A percentile compares a stretch with the other conserved stretches of the same genome.
Conservation (phyloP, 1,140 invertebrate genomes). For the Saccostrea echinata region DNA sequence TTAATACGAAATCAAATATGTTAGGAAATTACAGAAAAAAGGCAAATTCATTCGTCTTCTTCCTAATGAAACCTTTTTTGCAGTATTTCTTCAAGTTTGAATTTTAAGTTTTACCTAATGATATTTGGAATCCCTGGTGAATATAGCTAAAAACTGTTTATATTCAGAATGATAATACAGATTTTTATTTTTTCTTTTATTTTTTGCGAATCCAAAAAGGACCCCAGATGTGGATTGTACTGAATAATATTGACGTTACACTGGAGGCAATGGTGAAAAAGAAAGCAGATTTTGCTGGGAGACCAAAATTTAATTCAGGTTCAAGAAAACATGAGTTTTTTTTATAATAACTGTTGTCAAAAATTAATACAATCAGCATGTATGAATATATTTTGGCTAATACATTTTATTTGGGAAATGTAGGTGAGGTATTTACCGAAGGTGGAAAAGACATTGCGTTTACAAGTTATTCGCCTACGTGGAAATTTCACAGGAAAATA, state of each 20-base stretch:
- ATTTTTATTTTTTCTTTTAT: neutral
- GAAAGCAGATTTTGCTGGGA: constrained; percentile 51
- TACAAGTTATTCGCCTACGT: constrained; percentile 10
- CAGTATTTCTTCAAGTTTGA: neutral
- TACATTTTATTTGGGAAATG: neutral
- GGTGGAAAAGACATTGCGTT: constrained; percentile 50
- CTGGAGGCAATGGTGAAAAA: constrained; percentile 52
- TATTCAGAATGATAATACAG: too few species aligned
- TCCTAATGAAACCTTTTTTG: too few species aligned
- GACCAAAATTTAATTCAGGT: constrained; percentile 47
- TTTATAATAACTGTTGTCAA: neutral
- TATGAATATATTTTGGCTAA: neutral
- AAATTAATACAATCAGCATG: neutral
- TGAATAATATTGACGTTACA: constrained; percentile 47
- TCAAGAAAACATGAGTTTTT: neutral
- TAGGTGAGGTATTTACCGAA: constrained; percentile 33
- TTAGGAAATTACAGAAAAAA: too few species aligned
- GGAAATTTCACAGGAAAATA: constrained; percentile 48
- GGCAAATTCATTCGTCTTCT: too few species aligned
- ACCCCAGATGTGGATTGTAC: constrained; percentile 6
- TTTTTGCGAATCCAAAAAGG: constrained; percentile 19
- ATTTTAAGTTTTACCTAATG: neutral
- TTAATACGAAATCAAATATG: too few species aligned
- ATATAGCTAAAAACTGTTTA: too few species aligned
- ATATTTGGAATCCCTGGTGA: neutral